phyloP scores from a whole-genome alignment of 1,140 invertebrate species.

The Meloidogyne floridensis region DNA sequence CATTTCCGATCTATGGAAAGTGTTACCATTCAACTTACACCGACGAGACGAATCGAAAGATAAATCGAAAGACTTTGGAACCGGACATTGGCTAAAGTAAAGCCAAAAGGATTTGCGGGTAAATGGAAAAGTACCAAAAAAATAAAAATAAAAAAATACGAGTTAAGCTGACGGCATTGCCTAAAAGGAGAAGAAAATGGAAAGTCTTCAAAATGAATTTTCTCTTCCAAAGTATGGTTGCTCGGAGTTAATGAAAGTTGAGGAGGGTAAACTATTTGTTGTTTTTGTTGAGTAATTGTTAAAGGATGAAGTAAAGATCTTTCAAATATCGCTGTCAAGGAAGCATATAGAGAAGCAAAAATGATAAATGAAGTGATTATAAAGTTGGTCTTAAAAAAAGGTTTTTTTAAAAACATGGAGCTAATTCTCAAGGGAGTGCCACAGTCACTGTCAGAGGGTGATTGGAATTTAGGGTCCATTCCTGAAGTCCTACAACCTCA shows the following conservation, averaged over 20 bases:
- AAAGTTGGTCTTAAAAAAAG: conserved; percentile 41
- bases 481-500: no score
- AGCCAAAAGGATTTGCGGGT: no score
- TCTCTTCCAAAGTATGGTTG: background rate
- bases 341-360: conserved; percentile 43
- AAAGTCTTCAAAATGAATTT: background rate
- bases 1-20: no score
- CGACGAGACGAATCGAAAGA: no score
- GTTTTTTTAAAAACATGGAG: no score
- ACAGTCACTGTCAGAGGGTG: no score
- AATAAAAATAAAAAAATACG: background rate
- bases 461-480: no score
- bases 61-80: no score
- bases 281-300: conserved; percentile 8
- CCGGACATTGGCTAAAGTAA: no score
- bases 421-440: no score
- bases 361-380: conserved; percentile 40
- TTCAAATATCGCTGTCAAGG: conserved; percentile 38
- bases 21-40: no score
- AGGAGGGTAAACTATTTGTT: background rate
- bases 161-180: background rate
- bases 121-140: no score
- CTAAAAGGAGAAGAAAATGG: background rate
- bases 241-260: background rate
- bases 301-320: conserved; percentile 45